These are phyloP conservation scores for Linyphia triangularis DNA, from an alignment of 2,888 invertebrate genomes.

Conservation along the genomic window DNA sequence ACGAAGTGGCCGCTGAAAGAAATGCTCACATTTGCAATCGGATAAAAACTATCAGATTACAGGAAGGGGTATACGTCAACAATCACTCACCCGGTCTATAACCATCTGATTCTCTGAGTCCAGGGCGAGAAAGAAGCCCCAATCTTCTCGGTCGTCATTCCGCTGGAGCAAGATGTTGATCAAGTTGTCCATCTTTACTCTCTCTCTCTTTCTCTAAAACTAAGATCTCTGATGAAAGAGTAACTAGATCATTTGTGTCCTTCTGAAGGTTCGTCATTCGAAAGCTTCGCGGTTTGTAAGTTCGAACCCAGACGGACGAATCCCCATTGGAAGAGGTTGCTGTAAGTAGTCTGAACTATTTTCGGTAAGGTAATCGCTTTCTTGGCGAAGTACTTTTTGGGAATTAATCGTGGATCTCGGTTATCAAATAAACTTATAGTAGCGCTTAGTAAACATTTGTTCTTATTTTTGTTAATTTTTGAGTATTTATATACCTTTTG, in stretches of 20 bases:
- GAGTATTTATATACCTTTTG: no score
- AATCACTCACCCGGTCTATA: conserved; percentile 54
- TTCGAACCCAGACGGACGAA: neutral
- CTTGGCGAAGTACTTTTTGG: conserved; percentile 1
- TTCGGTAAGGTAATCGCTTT: neutral
- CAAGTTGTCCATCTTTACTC: conserved; percentile 60
- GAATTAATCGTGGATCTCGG: neutral
- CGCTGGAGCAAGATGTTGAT: conserved; percentile 66
- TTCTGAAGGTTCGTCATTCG: conserved; percentile 15
- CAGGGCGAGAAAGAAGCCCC: conserved; percentile 58
- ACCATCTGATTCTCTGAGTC: conserved; percentile 53
- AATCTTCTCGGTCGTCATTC: conserved; percentile 50
- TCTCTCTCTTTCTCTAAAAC: neutral
- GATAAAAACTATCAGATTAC: conserved; percentile 36
- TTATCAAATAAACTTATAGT: no score
- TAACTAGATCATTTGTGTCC: neutral
- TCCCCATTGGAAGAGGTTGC: conserved; percentile 55
- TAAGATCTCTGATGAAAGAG: neutral
- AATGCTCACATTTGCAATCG: conserved; percentile 13
- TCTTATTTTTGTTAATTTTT: no score
- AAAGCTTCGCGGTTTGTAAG: conserved; percentile 52
- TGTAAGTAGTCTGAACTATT: neutral
- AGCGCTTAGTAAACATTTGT: no score
- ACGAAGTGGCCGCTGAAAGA: conserved; percentile 12
- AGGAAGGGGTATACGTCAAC: neutral